Conservation (phyloP, 2,888 invertebrate species). For the Choreutis nemorana region DNA sequence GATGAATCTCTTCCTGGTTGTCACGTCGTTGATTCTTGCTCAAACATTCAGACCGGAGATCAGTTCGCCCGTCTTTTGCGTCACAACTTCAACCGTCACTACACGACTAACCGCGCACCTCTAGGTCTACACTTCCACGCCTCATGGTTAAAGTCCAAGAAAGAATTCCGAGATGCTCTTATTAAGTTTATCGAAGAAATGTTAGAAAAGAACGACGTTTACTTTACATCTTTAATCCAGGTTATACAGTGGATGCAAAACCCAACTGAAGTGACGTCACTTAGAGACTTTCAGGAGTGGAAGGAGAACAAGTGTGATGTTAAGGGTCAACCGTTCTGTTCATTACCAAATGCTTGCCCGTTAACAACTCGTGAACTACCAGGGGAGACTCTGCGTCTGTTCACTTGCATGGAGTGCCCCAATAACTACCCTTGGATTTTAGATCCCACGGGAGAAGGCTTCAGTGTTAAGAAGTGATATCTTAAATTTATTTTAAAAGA, state of each 20-base stretch:
- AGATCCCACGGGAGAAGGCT: constrained; percentile 94
- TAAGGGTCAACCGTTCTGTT: constrained; percentile 92
- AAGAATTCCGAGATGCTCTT: constrained; percentile 89
- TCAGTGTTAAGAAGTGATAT: constrained; percentile 81
- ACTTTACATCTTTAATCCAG: constrained; percentile 90
- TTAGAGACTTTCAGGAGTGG: constrained; percentile 94
- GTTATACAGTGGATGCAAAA: constrained; percentile 98
- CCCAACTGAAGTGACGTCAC: constrained; percentile 84
- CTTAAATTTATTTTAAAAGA: constrained; percentile 53
- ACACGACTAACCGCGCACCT: constrained; percentile 92
- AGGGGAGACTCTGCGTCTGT: constrained; percentile 89
- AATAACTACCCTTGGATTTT: constrained; percentile 95
- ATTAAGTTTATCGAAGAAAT: constrained; percentile 95
- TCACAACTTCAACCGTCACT: constrained; percentile 95
- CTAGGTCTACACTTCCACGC: constrained; percentile 94
- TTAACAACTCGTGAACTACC: constrained; percentile 89
- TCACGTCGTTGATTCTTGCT: constrained; percentile 94
- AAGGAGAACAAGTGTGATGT: constrained; percentile 92
- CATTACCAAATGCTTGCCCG: constrained; percentile 90
- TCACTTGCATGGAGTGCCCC: constrained; percentile 96
- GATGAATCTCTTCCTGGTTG: constrained; percentile 94
- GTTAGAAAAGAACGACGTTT: constrained; percentile 87
- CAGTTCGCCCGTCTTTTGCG: constrained; percentile 89
- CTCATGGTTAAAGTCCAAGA: constrained; percentile 93
- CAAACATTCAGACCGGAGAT: constrained; percentile 90